Percentiles rank a stretch among this genome's conserved stretches.
phyloP scores from a whole-genome alignment of 2,797 vertebrate genomes.

The Perodicticus potto region DNA sequence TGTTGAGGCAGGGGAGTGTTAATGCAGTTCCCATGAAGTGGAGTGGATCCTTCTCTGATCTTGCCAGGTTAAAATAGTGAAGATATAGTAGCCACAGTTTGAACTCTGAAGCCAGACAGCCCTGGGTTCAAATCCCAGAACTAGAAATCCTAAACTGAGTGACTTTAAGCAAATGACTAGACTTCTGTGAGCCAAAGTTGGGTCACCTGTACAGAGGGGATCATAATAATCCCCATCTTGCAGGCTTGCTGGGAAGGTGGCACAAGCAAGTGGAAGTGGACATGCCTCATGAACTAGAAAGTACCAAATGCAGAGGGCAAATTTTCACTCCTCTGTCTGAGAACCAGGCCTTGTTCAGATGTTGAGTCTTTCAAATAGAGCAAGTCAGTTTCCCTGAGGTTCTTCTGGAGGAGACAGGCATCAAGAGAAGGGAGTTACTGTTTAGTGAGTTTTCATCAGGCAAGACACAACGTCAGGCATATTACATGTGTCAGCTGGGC shows the following conservation, averaged over 20 bases:
- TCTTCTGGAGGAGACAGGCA: not conserved
- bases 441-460: not conserved
- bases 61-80: not conserved
- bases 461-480: not conserved
- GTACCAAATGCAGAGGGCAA: not conserved
- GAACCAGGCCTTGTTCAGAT: not conserved
- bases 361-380: not conserved
- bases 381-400: not conserved
- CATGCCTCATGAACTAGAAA: not conserved
- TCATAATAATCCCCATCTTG: not conserved
- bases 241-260: not conserved
- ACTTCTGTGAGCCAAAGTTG: not conserved
- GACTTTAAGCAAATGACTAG: not conserved
- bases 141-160: not conserved
- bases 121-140: not conserved
- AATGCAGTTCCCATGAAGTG: not conserved
- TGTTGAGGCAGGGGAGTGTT: not conserved
- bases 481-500: not conserved
- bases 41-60: not conserved
- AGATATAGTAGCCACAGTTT: not conserved
- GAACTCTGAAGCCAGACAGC: not conserved
- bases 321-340: not conserved
- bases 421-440: not conserved
- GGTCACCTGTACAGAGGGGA: not conserved
- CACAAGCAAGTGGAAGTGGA: not conserved